phyloP scores from a whole-genome alignment of 2,888 invertebrate genomes.

The Hetaerina titia region DNA sequence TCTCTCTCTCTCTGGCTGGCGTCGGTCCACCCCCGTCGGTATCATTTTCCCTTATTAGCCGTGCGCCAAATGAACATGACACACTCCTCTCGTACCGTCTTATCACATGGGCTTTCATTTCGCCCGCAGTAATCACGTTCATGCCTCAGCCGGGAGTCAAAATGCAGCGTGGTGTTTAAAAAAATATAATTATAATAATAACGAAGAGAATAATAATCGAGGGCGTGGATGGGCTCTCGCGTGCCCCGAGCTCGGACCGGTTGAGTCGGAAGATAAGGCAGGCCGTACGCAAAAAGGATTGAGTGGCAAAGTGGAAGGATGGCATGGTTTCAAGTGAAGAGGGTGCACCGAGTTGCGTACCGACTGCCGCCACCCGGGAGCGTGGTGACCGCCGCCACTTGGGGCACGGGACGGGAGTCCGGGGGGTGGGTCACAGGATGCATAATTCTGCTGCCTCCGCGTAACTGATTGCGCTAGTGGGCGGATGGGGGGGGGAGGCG shows the following conservation, averaged over 20 bases:
- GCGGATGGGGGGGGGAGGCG: background rate
- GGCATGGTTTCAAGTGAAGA: background rate
- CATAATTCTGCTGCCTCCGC: background rate
- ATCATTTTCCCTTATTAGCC: background rate
- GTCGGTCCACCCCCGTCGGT: background rate
- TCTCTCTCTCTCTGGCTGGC: background rate
- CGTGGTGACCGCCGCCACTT: background rate
- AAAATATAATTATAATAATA: background rate
- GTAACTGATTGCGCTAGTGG: slow-evolving; percentile 12
- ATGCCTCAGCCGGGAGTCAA: background rate
- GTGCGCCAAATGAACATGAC: background rate
- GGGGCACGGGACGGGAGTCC: background rate
- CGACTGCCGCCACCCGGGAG: background rate
- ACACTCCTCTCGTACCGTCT: background rate
- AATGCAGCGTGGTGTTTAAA: background rate
- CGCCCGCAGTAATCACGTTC: background rate
- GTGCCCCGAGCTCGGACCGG: background rate
- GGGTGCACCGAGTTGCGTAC: no score
- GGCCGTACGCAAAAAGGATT: background rate
- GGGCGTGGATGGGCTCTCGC: background rate
- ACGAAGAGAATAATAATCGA: background rate
- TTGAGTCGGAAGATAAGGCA: background rate
- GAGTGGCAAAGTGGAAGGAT: background rate
- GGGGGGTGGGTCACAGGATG: background rate
- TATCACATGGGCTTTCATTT: background rate